Evolutionary conservation across 2,113 vertebrate genomes (phyloP).

Genomic region (Solea senegalensis): DNA sequence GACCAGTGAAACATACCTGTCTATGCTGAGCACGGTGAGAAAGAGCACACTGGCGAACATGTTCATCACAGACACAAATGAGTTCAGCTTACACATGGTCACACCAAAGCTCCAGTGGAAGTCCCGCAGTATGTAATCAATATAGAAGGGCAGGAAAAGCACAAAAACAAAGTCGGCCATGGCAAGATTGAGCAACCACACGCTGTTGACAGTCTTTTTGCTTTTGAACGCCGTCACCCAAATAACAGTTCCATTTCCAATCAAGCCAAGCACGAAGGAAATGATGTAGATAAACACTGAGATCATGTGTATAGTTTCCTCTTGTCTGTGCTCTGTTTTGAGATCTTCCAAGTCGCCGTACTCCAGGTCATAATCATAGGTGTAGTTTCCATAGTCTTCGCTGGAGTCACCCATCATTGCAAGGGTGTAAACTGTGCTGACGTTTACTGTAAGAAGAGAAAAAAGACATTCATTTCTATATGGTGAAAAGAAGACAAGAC

Average conservation of each 20-base stretch:
- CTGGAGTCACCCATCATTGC: constrained; percentile 42
- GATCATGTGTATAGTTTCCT: constrained; percentile 81
- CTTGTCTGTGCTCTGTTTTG: constrained; percentile 69
- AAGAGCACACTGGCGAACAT: constrained; percentile 98
- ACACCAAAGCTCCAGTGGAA: constrained; percentile 94
- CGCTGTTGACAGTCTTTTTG: constrained; percentile 88
- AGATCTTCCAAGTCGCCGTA: constrained; percentile 69
- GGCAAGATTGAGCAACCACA: constrained; percentile 95
- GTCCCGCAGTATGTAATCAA: constrained; percentile 88
- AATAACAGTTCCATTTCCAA: constrained; percentile 92
- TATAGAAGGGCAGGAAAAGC: constrained; percentile 91
- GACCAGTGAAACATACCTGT: constrained; percentile 88
- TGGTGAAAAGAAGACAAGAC: background rate
- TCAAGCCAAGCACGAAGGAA: constrained; percentile 88
- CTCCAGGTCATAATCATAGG: constrained; percentile 71
- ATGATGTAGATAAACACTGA: constrained; percentile 88
- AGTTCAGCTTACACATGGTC: constrained; percentile 91
- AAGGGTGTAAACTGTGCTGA: constrained; percentile 1
- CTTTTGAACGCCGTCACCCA: constrained; percentile 92
- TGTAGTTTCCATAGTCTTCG: constrained; percentile 74
- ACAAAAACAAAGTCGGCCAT: constrained; percentile 94
- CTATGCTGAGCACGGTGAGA: constrained; percentile 90
- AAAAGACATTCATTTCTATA: constrained; percentile 6
- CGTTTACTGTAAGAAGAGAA: constrained; percentile 24
- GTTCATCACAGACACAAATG: constrained; percentile 90